Evolutionary conservation across 2,113 vertebrate genomes (phyloP), one percentile per base, ranked within the genome.

Genomic region (Collichthys lucidus): DNA sequence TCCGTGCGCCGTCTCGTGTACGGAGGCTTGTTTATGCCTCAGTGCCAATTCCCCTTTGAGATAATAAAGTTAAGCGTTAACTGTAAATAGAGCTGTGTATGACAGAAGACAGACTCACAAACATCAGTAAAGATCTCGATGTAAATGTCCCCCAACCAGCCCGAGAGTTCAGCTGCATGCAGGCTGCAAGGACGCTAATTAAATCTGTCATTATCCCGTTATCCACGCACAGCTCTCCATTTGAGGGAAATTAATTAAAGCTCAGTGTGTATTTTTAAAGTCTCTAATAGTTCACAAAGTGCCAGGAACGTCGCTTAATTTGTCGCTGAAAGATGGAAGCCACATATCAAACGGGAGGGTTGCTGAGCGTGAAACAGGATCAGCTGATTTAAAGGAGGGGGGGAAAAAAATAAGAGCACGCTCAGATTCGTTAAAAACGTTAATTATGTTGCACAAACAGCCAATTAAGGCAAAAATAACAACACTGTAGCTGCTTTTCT

Each of bases 321-420:
- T 87, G 76, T 26, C 7, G 75, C 84, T 78, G 64, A 83, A 82
- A 80, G 76, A 84, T 26, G 42, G 31, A 74, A 77, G 20, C 44
- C 20, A 17, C 24, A 35, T 63, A 49, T 82, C 42, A 78, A 86
- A 63, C 67, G 12, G 14, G 10, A 12, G 12, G 85, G 70, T 3
- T 4, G 86, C 76, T 31, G 79, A 85, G 86, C 84, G 53, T 91
- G 88, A 89, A 88, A 90, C 81, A 57, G 84, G 88, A 88, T 90
- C 88, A 65, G 77, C 66, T 74, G 76, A 49, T 63, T 80, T 80
- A 50, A 61, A 77, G 68, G 10, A 56, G 64, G 15, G 5, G 20
- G 15, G 31, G 57, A 83, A 80, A 40, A 40, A 40, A 40, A 40
- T 40, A 8, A 40, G 35, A 57, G 44, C 57, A 63, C 0, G 29